phyloP scores from a whole-genome alignment of 2,113 vertebrate species.

The Callithrix jacchus region DNA sequence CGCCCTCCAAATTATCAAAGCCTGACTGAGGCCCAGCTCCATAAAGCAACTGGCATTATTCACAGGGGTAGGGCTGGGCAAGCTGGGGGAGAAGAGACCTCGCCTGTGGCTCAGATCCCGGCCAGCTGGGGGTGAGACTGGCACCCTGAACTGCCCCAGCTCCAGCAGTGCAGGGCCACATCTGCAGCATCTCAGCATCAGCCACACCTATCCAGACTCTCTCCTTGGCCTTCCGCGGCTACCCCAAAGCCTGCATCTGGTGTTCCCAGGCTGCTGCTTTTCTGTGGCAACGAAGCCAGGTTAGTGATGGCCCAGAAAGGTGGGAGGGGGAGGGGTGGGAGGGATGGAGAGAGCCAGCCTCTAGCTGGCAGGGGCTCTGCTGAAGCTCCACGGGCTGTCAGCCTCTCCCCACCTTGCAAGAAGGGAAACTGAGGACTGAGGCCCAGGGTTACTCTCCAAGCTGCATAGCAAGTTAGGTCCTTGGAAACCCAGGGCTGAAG shows the following conservation, averaged over 20 bases:
- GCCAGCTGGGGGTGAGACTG: background rate
- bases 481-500: background rate
- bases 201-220: background rate
- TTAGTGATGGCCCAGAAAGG: constrained; percentile 43
- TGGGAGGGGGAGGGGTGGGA: background rate
- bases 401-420: background rate
- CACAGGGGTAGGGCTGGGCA: constrained; percentile 60
- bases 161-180: background rate
- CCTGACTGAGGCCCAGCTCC: background rate
- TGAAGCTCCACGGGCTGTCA: background rate
- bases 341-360: background rate
- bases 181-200: accelerated
- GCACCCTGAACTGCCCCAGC: background rate
- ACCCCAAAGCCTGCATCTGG: background rate
- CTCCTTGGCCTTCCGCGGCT: accelerated
- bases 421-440: background rate
- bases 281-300: background rate
- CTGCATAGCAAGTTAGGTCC: background rate
- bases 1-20: constrained; percentile 45
- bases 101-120: constrained; percentile 23
- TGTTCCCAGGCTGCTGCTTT: background rate
- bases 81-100: background rate
- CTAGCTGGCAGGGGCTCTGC: background rate
- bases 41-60: constrained; percentile 61
- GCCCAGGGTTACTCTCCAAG: background rate